Base-by-base conservation (phyloP, 1,140 invertebrate species). In the Kradibia gibbosae region DNA sequence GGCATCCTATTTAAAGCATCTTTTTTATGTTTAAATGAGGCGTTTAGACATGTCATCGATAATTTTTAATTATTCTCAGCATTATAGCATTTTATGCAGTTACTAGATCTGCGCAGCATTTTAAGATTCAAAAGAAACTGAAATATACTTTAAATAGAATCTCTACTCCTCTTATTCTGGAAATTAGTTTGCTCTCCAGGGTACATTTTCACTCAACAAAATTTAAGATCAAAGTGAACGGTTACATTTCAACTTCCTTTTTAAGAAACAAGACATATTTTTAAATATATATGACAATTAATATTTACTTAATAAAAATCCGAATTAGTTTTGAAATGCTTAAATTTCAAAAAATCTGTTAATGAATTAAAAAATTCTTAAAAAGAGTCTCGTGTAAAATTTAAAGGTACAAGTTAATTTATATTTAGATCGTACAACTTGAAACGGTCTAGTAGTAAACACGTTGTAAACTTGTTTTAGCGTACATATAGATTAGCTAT, bases 391-490 rank as follows among this genome's bases (percentile, higher is more conserved):
- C 7, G 20, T 22, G 62, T 22, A 67, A 20, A 5, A n/a, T 36
- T 36, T 39, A 17, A 7, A 28, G 7, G 20, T 22, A 8, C 34
- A 22, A 39, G 34, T 39, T 65, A 36, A 28, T 1, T 65, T 67
- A 67, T 67, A 67, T 67, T 67, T 67, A 67, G 34, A 39, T 22
- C 34, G 4, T 67, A 67, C 34, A 67, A 67, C 34, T 67, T 39
- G 36, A 67, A 67, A 67, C 36, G 22, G 34, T 39, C 5, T 39
- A 67, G 62, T 67, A 34, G 62, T 65, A 67, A 67, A 67, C 34
- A 67, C 36, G 62, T 67, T 67, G 34, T 67, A 67, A 67, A 39
- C 62, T 39, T 67, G 17, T 67, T 39, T 67, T 22, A n/a, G 0
- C 17, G 34, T 67, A 67, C 20, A 65, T 67, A 67, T 67, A 67